Base-by-base conservation (phyloP, 1,140 invertebrate genomes). In the Dufourea novaeangliae region DNA sequence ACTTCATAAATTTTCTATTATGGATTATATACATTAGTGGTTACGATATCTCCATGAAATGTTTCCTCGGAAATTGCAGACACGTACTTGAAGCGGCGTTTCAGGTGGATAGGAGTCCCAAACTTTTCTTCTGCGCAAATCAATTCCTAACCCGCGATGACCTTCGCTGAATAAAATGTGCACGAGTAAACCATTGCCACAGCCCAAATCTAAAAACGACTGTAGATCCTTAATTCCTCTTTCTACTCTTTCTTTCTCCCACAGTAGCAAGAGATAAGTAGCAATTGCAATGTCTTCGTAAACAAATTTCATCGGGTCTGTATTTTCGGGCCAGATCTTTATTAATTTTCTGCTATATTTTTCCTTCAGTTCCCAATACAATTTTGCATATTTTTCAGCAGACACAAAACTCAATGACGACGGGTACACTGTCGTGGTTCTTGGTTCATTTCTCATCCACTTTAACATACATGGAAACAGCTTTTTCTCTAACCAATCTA, bases 221-320 rank as follows among this genome's bases (percentile, higher is more conserved):
- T 96, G 95, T 75, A 93, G 90, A 46, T 90, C 78, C 29, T 84
- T 27, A 25, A 89, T 88, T 52, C 89, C 89, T 32, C 90, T 89
- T 64, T 92, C 90, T 87, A 59, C 88, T 83, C 93, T 90, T 63
- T 94, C 93, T 50, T 93, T 85, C 61, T 95, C 92, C 97, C 97
- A 98, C 0, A 97, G 82, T 44, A 97, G 92, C 37, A 99, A 92
- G 22, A 99, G 93, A 91, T 99, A 99, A 2, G 97, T 93, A 20
- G 98, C 97, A 86, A 99, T 99, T 8, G 97, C 97, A 74, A 99
- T 94, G 91, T 99, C 98, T 94, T 99, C 98, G 93, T 97, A 98
- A 8, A 99, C 97, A 94, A 97, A 99, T 92, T 99, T 99, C 50
- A 95, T 88, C 17, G 98, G 97, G 93, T 99, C 97, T 44, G 98